Conservation (phyloP, 30 jellyfish, hydroid and myxozoan genomes). For the Hydractinia symbiolongicarpus region DNA sequence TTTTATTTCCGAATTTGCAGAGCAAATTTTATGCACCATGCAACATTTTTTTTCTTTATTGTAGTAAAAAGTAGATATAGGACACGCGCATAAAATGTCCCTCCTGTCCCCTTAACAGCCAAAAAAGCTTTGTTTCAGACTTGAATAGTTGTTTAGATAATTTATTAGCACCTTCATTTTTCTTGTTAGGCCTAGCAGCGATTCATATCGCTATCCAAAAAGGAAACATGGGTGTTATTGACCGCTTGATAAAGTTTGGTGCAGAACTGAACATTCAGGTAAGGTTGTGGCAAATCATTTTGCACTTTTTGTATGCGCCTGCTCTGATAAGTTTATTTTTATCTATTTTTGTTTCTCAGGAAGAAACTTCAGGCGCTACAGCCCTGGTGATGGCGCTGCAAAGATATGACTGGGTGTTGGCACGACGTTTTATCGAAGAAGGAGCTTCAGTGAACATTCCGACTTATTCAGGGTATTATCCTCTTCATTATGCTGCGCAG, state of each 20-base stretch:
- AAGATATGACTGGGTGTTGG: neutral
- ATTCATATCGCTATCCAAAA: neutral
- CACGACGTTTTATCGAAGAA: neutral
- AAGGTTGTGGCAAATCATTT: neutral
- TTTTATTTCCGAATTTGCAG: too few species aligned
- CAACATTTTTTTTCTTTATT: too few species aligned
- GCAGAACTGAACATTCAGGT: slow-evolving; percentile 23
- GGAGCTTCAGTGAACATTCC: slow-evolving; percentile 12
- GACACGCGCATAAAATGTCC: too few species aligned
- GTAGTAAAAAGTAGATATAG: too few species aligned
- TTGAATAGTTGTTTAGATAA: too few species aligned
- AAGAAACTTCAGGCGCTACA: slow-evolving; percentile 11
- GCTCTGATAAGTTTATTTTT: neutral
- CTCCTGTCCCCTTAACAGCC: too few species aligned
- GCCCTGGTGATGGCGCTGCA: slow-evolving; percentile 10
- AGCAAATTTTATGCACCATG: too few species aligned
- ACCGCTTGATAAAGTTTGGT: neutral
- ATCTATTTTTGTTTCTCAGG: slow-evolving; percentile 4
- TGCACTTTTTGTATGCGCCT: neutral
- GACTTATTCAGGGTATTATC: slow-evolving; percentile 5
- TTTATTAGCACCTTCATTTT: neutral
- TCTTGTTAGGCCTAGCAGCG: slow-evolving; percentile 10
- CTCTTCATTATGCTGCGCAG: slow-evolving; percentile 12
- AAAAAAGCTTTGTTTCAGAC: too few species aligned
- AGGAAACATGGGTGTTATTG: slow-evolving; percentile 2